phyloP scores from a whole-genome alignment of 2,113 vertebrate genomes.

The Cyanoderma ruficeps region DNA sequence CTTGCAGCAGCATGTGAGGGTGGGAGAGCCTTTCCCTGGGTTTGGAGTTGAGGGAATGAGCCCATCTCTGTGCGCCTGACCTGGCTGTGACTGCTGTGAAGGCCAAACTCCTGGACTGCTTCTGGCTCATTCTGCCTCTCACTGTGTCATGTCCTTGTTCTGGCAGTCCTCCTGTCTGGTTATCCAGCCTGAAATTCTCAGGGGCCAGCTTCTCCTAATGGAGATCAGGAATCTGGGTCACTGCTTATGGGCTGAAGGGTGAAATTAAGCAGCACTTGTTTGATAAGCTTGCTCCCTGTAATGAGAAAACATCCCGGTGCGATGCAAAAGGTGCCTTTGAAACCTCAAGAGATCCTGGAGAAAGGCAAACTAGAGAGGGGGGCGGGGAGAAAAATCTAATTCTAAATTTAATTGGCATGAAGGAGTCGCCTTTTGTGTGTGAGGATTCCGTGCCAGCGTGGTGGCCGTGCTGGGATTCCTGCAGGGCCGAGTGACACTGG shows the following conservation, averaged over 20 bases:
- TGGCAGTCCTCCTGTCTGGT: neutral
- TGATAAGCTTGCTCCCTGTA: neutral
- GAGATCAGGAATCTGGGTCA: slow-evolving; percentile 35
- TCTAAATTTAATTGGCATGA: neutral
- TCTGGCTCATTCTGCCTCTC: neutral
- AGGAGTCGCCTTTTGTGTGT: neutral
- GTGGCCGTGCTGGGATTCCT: neutral
- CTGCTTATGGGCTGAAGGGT: neutral
- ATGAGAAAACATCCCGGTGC: neutral
- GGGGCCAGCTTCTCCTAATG: neutral
- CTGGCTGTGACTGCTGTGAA: neutral
- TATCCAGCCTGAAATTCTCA: neutral
- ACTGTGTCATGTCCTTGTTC: neutral
- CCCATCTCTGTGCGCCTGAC: neutral
- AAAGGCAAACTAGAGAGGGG: neutral
- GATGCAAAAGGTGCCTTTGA: slow-evolving; percentile 49
- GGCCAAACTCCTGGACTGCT: neutral
- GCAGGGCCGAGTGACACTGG: neutral
- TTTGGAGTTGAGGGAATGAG: neutral
- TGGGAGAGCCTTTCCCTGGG: neutral
- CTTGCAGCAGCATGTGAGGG: neutral
- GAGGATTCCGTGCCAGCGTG: neutral
- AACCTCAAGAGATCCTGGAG: neutral
- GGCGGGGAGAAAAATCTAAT: neutral
- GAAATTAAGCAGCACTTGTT: neutral